Evolutionary conservation across 2,113 vertebrate species (phyloP).

Genomic region (Malurus cyaneus): DNA sequence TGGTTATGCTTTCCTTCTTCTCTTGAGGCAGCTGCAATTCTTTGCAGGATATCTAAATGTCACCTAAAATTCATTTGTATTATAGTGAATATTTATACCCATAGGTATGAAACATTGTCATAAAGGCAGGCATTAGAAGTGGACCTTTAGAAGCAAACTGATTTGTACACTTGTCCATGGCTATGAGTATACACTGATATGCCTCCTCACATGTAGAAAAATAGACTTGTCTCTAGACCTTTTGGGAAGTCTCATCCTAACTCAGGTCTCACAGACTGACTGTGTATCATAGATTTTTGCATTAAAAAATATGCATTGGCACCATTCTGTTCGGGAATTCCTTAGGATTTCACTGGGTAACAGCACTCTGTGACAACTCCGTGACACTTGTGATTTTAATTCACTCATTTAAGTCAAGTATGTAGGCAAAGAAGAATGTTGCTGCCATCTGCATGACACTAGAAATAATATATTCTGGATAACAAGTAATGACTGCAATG

Average conservation of each 20-base stretch:
- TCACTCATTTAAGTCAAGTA: not conserved
- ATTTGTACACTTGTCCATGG: not conserved
- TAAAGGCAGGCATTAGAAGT: not conserved
- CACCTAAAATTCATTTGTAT: not conserved
- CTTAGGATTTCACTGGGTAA: not conserved
- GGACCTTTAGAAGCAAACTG: not conserved
- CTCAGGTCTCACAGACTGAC: not conserved
- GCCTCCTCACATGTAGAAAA: not conserved
- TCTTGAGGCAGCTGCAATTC: not conserved
- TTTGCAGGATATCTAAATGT: not conserved
- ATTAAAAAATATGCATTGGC: not conserved
- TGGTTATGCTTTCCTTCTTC: not conserved
- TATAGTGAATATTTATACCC: not conserved
- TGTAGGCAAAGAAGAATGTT: not conserved
- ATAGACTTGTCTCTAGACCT: not conserved
- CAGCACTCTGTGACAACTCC: not conserved
- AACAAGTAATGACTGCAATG: not conserved
- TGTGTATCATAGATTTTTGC: not conserved
- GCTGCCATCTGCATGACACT: not conserved
- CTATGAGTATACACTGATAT: not conserved
- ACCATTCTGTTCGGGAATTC: not conserved
- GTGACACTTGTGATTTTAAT: not conserved
- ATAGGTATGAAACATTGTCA: not conserved
- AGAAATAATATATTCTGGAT: not conserved
- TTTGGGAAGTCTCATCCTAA: not conserved